phyloP scores from a whole-genome alignment of 2,797 vertebrate species.

The Gymnothorax reevesii region DNA sequence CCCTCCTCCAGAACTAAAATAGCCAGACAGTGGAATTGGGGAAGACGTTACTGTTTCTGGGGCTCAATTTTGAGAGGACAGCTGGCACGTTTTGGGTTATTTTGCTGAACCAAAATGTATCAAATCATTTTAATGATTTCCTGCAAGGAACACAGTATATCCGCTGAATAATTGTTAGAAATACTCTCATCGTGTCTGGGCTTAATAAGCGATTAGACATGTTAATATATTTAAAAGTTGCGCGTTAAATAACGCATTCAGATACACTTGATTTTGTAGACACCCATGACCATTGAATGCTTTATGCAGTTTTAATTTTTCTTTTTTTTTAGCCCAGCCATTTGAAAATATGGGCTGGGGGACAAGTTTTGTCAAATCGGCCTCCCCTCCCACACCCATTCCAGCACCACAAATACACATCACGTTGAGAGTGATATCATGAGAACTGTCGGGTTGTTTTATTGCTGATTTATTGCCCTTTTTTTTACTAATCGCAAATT shows the following conservation, averaged over 20 bases:
- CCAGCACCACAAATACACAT: too few relatives aligned
- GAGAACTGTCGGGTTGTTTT: too few relatives aligned
- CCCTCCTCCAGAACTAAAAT: not conserved
- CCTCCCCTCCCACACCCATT: too few relatives aligned
- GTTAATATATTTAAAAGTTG: not conserved
- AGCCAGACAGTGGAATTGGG: not conserved
- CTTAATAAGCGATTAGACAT: not conserved
- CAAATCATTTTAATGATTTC: not conserved
- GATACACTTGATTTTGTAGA: not conserved
- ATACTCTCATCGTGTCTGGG: not conserved
- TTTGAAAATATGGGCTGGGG: too few relatives aligned
- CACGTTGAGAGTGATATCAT: too few relatives aligned
- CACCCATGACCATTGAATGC: not conserved
- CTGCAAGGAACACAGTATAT: not conserved
- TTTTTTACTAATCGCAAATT: too few relatives aligned
- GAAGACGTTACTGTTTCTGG: not conserved
- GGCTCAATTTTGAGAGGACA: not conserved
- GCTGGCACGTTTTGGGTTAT: not conserved
- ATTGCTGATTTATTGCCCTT: too few relatives aligned
- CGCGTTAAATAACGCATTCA: not conserved
- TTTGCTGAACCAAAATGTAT: not conserved
- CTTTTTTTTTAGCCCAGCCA: not conserved
- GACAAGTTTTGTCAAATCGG: too few relatives aligned
- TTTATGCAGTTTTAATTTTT: not conserved
- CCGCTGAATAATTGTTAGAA: not conserved